Evolutionary conservation across 2,113 vertebrate species (phyloP).

Genomic region (Oreotragus oreotragus): DNA sequence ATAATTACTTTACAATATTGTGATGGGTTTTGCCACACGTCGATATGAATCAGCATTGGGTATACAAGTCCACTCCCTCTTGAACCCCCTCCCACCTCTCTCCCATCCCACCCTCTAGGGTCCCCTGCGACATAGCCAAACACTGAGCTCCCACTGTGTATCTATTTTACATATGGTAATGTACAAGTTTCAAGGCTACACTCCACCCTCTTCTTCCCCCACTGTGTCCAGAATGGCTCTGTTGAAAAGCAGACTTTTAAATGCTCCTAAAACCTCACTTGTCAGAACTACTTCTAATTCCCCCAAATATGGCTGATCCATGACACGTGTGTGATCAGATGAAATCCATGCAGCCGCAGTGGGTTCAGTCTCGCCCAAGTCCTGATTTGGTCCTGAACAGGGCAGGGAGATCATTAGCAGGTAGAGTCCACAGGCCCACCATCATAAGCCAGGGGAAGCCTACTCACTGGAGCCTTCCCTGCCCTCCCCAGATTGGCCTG

Average conservation of each 20-base stretch:
- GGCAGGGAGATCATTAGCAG: neutral
- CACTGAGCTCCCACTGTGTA: neutral
- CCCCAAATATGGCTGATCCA: no score
- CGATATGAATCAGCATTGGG: neutral
- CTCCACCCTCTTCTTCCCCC: neutral
- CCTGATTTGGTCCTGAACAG: neutral
- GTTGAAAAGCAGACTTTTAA: neutral
- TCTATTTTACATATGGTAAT: neutral
- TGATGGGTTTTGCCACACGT: neutral
- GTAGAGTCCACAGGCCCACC: neutral
- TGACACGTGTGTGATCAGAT: neutral
- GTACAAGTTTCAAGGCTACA: neutral
- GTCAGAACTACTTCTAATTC: neutral
- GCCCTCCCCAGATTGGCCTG: no score
- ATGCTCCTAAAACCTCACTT: neutral
- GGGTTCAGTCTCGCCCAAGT: neutral
- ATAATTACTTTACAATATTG: neutral
- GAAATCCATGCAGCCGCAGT: rapidly evolving
- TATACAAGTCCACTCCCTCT: neutral
- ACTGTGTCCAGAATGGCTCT: neutral
- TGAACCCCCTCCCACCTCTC: neutral
- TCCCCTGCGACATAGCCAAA: neutral
- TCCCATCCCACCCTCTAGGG: neutral
- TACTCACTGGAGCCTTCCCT: neutral
- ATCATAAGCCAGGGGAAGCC: neutral